Percentiles rank a stretch among this genome's conserved stretches.
Conservation (phyloP, 2,888 invertebrate species). For the Nephrotoma guestfalica region DNA sequence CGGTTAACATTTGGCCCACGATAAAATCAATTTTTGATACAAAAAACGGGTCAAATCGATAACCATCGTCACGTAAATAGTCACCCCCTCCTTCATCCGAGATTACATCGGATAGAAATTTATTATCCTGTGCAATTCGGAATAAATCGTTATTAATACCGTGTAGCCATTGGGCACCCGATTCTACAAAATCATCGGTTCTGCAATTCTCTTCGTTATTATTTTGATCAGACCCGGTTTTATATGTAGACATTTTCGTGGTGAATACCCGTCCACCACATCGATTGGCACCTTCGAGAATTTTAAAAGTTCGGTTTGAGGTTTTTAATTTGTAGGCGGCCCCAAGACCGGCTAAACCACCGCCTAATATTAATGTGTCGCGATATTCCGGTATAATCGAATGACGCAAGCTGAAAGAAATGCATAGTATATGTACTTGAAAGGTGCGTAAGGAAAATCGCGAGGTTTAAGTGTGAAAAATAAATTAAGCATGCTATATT, state of each 20-base stretch:
- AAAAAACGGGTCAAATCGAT: conserved; percentile 29
- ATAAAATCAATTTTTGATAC: conserved; percentile 36
- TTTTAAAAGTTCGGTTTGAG: conserved; percentile 5
- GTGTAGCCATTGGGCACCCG: conserved; percentile 33
- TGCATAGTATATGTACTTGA: not conserved
- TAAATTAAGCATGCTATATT: not conserved
- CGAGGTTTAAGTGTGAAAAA: not conserved
- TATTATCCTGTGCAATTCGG: conserved; percentile 19
- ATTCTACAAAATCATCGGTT: conserved; percentile 18
- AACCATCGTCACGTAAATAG: conserved; percentile 35
- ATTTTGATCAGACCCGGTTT: not conserved
- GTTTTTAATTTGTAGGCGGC: conserved; percentile 7
- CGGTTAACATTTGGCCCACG: conserved; percentile 34
- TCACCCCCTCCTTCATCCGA: conserved; percentile 42
- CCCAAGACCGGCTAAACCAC: not conserved
- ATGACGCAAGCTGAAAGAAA: not conserved
- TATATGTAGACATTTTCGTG: conserved; percentile 1
- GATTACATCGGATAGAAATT: conserved; percentile 7
- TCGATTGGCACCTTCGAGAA: conserved; percentile 9
- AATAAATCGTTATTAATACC: conserved; percentile 29
- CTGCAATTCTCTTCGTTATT: not conserved
- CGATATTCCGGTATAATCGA: not conserved
- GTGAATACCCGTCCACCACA: conserved; percentile 11
- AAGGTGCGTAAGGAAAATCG: not conserved
- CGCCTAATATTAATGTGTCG: conserved; percentile 1